Evolutionary conservation across 2,797 vertebrate species (phyloP), one percentile per base, ranked within the genome.

Genomic region (Crocodylus rhombifer): DNA sequence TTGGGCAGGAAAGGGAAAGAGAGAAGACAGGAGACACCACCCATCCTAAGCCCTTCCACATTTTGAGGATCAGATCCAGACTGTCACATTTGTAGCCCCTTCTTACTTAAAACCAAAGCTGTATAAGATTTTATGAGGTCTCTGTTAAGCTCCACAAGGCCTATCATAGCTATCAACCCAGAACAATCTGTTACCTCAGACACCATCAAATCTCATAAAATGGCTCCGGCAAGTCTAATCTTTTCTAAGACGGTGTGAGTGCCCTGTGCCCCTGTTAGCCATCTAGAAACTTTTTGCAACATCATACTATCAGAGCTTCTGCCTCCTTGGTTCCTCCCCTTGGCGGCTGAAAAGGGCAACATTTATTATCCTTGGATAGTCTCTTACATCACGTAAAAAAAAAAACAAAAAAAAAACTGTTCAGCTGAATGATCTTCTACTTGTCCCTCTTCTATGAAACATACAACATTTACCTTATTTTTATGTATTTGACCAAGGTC

Each of bases 351-450:
- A 67, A 76, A 20, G 23, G 23, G 15, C 67, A 5, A 10, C 3
- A 25, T 61, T 20, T 7, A 69, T 57, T 69, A 60, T 79, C 4
- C 0, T 36, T 8, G 30, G 74, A 82, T n/a, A 4, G 14, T 6
- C 12, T 77, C 75, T 33, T 12, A n/a, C 21, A 65, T 79, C 25
- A 6, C 13, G 25, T 56, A 20, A 9, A 9, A 42, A 11, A 51
- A 51, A 3, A 30, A 30, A 30, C 3, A 30, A 30, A 30, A 30
- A 62, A 71, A 69, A 78, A 82, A 23, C 61, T n/a, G 15, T 51
- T 82, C 1, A 0, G 75, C 73, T 58, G 81, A 64, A 73, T 58
- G 5, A 61, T 0, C 0, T 51, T 82, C 51, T 16, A 85, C 51
- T 26, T 9, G 2, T 56, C 25, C 5, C 42, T 21, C 25, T 82